These are phyloP conservation scores for Tachina fera DNA, from an alignment of 2,888 invertebrate species.

Conservation along the genomic window DNA sequence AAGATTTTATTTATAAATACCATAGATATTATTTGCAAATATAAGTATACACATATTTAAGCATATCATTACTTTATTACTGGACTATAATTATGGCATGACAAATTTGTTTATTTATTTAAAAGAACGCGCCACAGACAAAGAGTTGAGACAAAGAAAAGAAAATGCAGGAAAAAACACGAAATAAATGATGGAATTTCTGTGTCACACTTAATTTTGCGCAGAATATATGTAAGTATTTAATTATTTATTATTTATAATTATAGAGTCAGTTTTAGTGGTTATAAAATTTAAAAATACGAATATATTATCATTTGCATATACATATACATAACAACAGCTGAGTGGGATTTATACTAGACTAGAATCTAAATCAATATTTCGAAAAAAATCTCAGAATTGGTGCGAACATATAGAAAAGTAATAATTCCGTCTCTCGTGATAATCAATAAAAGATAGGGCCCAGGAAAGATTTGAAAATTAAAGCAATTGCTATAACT, in stretches of 20 bases:
- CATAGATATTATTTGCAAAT: conserved; percentile 27
- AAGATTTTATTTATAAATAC: conserved; percentile 4
- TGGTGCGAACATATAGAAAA: no score
- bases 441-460: no score
- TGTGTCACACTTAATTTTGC: neutral
- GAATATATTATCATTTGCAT: neutral
- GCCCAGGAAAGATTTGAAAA: no score
- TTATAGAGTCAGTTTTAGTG: neutral
- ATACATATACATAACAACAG: neutral
- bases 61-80: neutral
- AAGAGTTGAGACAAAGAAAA: conserved; percentile 19
- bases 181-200: neutral
- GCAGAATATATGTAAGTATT: neutral
- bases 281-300: neutral
- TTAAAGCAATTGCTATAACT: no score
- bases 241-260: neutral
- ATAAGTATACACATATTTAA: neutral
- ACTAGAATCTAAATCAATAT: no score
- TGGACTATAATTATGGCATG: conserved; percentile 21
- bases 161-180: neutral
- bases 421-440: no score
- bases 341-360: no score
- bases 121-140: conserved; percentile 10
- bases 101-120: conserved; percentile 25
- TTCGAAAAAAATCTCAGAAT: no score